Evolutionary conservation across 2,113 vertebrate species (phyloP).

Genomic region (Oceanodroma tethys): DNA sequence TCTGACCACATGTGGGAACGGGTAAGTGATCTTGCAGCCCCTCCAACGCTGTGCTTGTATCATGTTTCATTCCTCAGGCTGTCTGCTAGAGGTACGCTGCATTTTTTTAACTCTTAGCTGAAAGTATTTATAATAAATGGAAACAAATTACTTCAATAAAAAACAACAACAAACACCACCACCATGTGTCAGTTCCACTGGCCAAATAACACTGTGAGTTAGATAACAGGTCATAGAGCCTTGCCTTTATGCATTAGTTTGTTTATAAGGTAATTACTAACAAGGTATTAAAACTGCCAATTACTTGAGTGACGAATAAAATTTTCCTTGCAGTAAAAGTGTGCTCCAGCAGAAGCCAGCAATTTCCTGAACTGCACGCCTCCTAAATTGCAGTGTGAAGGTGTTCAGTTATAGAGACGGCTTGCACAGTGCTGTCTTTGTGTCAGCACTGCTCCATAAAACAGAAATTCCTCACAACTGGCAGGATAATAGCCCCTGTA

Average conservation of each 20-base stretch:
- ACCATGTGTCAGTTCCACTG: conserved; percentile 24
- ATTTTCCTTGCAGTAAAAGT: conserved; percentile 91
- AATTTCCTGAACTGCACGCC: conserved; percentile 95
- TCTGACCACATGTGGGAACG: conserved; percentile 31
- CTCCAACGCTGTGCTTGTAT: background rate
- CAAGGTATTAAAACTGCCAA: conserved; percentile 95
- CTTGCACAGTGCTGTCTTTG: conserved; percentile 88
- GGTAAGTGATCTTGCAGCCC: conserved; percentile 15
- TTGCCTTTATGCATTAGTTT: conserved; percentile 81
- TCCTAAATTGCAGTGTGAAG: conserved; percentile 93
- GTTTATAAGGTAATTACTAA: conserved; percentile 96
- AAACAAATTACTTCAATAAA: conserved; percentile 52
- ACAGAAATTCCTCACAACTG: conserved; percentile 79
- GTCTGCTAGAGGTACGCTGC: background rate
- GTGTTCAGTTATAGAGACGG: conserved; percentile 80
- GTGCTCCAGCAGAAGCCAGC: conserved; percentile 85
- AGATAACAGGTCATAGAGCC: conserved; percentile 74
- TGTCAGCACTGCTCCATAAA: conserved; percentile 65
- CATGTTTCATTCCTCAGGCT: conserved; percentile 44
- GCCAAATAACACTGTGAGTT: conserved; percentile 56
- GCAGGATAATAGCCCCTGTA: conserved; percentile 73
- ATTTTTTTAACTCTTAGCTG: conserved; percentile 46
- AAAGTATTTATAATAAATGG: conserved; percentile 51
- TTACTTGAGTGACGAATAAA: conserved; percentile 91
- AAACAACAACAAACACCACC: conserved; percentile 6